A percentile compares a stretch with the other conserved stretches of the same genome.
Evolutionary conservation across 2,113 vertebrate genomes (phyloP).

Genomic region (Sinocyclocheilus anshuiensis): DNA sequence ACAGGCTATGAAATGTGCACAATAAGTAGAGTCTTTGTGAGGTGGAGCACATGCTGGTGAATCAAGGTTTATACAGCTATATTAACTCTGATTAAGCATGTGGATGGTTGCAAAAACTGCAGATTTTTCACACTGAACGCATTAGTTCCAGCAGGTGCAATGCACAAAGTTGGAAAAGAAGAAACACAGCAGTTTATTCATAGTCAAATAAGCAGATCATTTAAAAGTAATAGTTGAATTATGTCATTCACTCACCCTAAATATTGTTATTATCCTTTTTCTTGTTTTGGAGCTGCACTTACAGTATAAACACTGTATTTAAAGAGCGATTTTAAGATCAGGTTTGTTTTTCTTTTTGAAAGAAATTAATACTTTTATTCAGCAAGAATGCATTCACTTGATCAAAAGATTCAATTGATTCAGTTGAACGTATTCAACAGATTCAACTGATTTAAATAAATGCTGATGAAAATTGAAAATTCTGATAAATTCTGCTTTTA

Average conservation of each 20-base stretch:
- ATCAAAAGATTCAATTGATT: background rate
- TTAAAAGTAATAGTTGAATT: background rate
- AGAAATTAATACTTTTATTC: background rate
- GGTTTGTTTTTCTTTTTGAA: background rate
- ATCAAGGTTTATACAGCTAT: slow-evolving; percentile 45
- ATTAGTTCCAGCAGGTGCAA: slow-evolving; percentile 34
- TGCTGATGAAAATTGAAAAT: background rate
- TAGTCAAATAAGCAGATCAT: background rate
- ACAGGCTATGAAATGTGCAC: slow-evolving; percentile 55
- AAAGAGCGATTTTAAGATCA: background rate
- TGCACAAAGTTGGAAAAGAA: background rate
- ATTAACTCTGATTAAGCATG: slow-evolving; percentile 36
- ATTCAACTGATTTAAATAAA: background rate
- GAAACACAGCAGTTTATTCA: background rate
- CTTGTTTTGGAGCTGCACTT: background rate
- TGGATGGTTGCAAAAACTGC: background rate
- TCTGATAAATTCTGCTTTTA: background rate
- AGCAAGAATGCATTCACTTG: background rate
- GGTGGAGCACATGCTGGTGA: slow-evolving; percentile 36
- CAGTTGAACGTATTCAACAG: background rate
- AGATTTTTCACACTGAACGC: slow-evolving; percentile 23
- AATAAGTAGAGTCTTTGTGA: slow-evolving; percentile 43
- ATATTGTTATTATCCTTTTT: background rate
- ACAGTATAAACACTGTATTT: background rate
- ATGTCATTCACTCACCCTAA: background rate